Evolutionary conservation across 2,113 vertebrate species (phyloP), one percentile per base, ranked within the genome.

Genomic region (Pithys albifrons): DNA sequence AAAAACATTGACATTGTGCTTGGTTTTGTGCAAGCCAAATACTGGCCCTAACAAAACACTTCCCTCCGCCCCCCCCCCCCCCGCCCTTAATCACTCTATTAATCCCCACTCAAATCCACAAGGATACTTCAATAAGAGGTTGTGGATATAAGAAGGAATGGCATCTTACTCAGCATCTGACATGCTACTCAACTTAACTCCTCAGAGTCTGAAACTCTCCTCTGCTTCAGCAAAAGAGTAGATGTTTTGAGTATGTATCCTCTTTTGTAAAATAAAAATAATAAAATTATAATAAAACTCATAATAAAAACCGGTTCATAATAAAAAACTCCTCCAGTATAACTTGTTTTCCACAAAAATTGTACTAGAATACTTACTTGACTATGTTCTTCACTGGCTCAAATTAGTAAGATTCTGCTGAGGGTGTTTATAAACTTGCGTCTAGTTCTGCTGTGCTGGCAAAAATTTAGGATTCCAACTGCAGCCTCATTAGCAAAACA

Each of bases 1-100:
- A 75, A 93, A 89, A 96, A 86, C 83, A 73, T 84, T 96, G 92
- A 84, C 85, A 78, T 75, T 93, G 95, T 86, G 85, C 83, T 92
- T 83, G 75, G 5, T 88, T 95, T 75, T 77, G 61, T 75, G 69
- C 69, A 95, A 95, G 57, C 29, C 72, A 92, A 86, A 84, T 57
- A 66, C 48, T 1, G 3, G 33, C 52, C 24, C 22, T 80, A 93
- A 78, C 48, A 81, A 84, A 94, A 93, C n/a, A n/a, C n/a, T n/a
- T n/a, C n/a, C n/a, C n/a, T n/a, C n/a, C n/a, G n/a, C n/a, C n/a
- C n/a, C n/a, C n/a, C n/a, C n/a, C n/a, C 25, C 24, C 25, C 41
- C 41, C 41, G 83, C 12, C 1, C 45, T 52, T 93, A 81, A 94
- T 96, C 85, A 84, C 69, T 78, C 37, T 65, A 89, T 84, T 91